Conservation (phyloP, 2,797 vertebrate genomes). For the Ciconia nigra region DNA sequence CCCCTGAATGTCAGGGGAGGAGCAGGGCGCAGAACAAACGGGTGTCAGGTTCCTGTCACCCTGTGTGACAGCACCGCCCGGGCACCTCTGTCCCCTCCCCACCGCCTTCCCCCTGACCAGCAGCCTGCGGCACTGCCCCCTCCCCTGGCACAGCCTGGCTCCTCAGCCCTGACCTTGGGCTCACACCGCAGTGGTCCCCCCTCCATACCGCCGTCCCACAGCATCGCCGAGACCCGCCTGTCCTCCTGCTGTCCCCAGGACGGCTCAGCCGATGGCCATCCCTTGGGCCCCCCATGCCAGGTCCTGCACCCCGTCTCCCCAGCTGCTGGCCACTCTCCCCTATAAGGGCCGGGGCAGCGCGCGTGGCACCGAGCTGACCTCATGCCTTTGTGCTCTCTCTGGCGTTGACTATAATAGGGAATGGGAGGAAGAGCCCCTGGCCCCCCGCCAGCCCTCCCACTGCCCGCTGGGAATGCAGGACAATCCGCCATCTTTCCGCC, state of each 20-base stretch:
- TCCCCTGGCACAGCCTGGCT: background rate
- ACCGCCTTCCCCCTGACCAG: background rate
- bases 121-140: background rate
- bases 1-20: background rate
- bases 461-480: background rate
- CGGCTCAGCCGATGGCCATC: background rate
- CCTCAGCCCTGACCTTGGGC: background rate
- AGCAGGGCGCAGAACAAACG: background rate
- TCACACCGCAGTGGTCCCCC: background rate
- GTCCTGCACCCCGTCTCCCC: background rate
- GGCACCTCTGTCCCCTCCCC: background rate
- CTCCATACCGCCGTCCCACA: background rate
- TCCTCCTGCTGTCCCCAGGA: background rate
- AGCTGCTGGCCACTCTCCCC: constrained; percentile 24
- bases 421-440: constrained; percentile 53
- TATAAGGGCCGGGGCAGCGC: constrained; percentile 56
- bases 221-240: accelerated
- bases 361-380: constrained; percentile 47
- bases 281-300: background rate
- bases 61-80: background rate
- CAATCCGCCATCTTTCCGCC: background rate
- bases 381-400: constrained; percentile 62
- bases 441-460: constrained; percentile 5
- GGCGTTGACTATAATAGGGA: constrained; percentile 72
- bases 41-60: background rate